Evolutionary conservation across 2,888 invertebrate genomes (phyloP).

Genomic region (Xanthorhoe designata): DNA sequence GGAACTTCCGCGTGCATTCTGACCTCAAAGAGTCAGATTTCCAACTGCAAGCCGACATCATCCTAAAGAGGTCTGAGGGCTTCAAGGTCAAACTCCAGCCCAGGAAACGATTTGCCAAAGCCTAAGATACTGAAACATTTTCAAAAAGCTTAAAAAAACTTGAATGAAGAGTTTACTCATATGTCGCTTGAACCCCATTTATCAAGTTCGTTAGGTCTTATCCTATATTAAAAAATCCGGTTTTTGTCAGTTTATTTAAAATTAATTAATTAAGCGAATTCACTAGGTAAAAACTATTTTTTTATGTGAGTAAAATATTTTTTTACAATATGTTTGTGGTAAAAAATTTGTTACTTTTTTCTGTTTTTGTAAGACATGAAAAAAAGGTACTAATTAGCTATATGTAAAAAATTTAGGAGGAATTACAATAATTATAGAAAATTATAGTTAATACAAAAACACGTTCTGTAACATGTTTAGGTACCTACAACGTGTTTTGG

Average conservation of each 20-base stretch:
- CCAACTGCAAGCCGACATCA: slow-evolving; percentile 90
- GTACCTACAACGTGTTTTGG: neutral
- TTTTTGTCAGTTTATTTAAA: neutral
- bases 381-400: too few relatives aligned
- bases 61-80: slow-evolving; percentile 91
- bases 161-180: too few relatives aligned
- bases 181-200: too few relatives aligned
- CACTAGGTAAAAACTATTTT: neutral
- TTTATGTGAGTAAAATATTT: neutral
- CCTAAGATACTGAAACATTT: slow-evolving; percentile 46
- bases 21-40: slow-evolving; percentile 89
- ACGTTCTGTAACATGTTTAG: neutral
- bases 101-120: slow-evolving; percentile 82
- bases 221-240: neutral
- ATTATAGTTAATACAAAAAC: neutral
- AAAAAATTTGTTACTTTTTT: neutral
- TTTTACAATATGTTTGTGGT: neutral
- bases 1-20: slow-evolving; percentile 89
- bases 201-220: too few relatives aligned
- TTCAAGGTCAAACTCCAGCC: slow-evolving; percentile 90
- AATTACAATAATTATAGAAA: neutral
- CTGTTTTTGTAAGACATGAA: neutral
- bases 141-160: neutral
- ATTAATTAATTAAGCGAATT: neutral
- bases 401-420: too few relatives aligned